These are phyloP conservation scores for Mimas tiliae DNA, from an alignment of 2,888 invertebrate genomes.

Conservation along the genomic window DNA sequence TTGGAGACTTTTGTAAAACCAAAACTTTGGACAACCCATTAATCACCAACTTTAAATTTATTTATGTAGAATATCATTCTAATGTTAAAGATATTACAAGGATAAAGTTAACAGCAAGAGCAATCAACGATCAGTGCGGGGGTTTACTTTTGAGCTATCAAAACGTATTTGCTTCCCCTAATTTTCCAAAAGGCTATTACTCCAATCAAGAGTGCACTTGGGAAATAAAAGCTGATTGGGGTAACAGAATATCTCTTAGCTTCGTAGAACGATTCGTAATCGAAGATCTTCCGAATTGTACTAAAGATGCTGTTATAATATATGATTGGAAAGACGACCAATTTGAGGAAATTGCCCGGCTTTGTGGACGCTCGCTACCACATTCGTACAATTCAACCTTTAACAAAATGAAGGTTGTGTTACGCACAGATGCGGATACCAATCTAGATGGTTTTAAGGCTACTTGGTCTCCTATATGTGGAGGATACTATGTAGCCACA, in stretches of 20 bases:
- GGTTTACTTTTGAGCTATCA: constrained; percentile 82
- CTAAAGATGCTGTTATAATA: constrained; percentile 89
- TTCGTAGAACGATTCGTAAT: constrained; percentile 90
- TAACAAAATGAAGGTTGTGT: constrained; percentile 87
- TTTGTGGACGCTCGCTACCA: constrained; percentile 89
- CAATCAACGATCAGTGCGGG: constrained; percentile 87
- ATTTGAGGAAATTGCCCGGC: constrained; percentile 83
- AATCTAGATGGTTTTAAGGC: constrained; percentile 91
- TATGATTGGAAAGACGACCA: constrained; percentile 82
- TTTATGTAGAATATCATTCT: constrained; percentile 90
- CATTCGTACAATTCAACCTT: constrained; percentile 85
- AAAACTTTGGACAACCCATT: constrained; percentile 72
- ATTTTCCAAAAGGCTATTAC: constrained; percentile 87
- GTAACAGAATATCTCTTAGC: constrained; percentile 87
- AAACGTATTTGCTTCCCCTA: constrained; percentile 82
- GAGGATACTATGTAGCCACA: constrained; percentile 86
- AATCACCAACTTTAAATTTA: constrained; percentile 73
- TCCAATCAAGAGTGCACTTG: constrained; percentile 92
- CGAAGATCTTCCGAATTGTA: constrained; percentile 88
- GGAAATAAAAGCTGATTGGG: constrained; percentile 87
- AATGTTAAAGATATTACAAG: constrained; percentile 57
- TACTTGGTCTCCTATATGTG: constrained; percentile 88
- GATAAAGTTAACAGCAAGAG: constrained; percentile 56
- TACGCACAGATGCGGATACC: constrained; percentile 87
- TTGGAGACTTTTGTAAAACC: constrained; percentile 87